Conservation (phyloP, 1,140 invertebrate genomes). For the Cotesia chilonis region DNA sequence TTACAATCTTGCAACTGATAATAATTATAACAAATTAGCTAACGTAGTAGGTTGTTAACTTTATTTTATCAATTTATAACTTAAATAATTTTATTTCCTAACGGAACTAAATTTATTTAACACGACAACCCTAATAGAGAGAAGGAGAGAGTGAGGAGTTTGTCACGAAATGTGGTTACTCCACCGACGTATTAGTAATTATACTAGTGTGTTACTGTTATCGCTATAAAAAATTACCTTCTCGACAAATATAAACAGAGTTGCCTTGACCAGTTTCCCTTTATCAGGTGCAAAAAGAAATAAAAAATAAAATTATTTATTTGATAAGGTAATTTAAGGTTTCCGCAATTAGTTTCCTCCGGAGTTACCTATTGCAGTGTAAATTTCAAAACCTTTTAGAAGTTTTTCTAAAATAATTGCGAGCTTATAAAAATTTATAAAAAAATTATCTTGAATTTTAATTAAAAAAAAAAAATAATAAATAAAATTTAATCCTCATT, state of each 20-base stretch:
- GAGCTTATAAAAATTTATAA: too few species aligned
- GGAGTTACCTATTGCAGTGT: too few species aligned
- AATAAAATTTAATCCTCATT: too few species aligned
- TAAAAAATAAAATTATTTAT: neutral
- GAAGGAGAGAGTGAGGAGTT: neutral
- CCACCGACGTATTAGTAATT: neutral
- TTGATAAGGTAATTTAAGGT: too few species aligned
- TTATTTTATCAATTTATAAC: too few species aligned
- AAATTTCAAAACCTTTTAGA: too few species aligned
- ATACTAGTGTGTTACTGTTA: conserved; percentile 8
- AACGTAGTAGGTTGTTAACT: too few species aligned
- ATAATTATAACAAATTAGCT: neutral
- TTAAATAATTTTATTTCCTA: neutral
- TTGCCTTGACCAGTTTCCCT: conserved; percentile 10
- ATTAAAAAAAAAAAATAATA: neutral
- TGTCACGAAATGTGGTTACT: conserved; percentile 17
- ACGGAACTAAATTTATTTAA: neutral
- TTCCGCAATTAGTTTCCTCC: too few species aligned
- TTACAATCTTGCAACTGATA: neutral
- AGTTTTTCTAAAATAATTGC: too few species aligned
- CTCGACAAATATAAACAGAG: neutral
- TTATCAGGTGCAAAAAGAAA: neutral
- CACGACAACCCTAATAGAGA: neutral
- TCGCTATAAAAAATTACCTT: conserved; percentile 7
- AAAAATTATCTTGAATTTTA: neutral